Evolutionary conservation across 2,888 invertebrate species (phyloP).

Genomic region (Neria commutata): DNA sequence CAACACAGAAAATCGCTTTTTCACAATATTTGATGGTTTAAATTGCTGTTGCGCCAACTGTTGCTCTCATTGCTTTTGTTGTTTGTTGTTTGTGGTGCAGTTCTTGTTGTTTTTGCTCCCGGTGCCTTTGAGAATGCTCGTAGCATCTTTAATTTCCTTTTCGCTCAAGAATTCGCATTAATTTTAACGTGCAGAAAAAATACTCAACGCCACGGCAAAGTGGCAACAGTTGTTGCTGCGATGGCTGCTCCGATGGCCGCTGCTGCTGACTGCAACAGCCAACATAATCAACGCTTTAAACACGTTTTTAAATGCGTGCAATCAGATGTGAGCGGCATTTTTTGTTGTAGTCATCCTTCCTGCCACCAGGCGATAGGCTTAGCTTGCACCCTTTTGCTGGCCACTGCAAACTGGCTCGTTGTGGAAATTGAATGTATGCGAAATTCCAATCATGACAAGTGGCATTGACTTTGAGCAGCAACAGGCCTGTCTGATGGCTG

Average conservation of each 20-base stretch:
- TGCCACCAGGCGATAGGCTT: too few species aligned
- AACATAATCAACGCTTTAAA: constrained; percentile 35
- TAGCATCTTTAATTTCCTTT: too few species aligned
- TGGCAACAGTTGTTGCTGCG: constrained; percentile 20
- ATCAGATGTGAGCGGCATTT: background rate
- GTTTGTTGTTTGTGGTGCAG: too few species aligned
- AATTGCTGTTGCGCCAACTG: background rate
- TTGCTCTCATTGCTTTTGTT: background rate
- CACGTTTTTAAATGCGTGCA: constrained; percentile 27
- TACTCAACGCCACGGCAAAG: constrained; percentile 31
- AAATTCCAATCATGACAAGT: constrained; percentile 33
- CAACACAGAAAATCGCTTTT: too few species aligned
- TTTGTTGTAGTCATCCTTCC: too few species aligned
- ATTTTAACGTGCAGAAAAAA: constrained; percentile 37
- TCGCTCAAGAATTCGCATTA: constrained; percentile 49
- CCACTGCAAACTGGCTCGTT: constrained; percentile 28
- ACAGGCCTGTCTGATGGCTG: too few species aligned
- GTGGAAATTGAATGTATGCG: background rate
- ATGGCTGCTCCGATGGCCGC: background rate
- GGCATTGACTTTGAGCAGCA: constrained; percentile 35
- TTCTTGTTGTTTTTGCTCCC: too few species aligned
- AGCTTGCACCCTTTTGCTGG: too few species aligned
- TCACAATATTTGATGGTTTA: background rate
- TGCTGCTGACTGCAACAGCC: too few species aligned
- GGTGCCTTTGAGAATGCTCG: too few species aligned